Evolutionary conservation across 2,797 vertebrate genomes (phyloP).

Genomic region (Lagorchestes hirsutus): DNA sequence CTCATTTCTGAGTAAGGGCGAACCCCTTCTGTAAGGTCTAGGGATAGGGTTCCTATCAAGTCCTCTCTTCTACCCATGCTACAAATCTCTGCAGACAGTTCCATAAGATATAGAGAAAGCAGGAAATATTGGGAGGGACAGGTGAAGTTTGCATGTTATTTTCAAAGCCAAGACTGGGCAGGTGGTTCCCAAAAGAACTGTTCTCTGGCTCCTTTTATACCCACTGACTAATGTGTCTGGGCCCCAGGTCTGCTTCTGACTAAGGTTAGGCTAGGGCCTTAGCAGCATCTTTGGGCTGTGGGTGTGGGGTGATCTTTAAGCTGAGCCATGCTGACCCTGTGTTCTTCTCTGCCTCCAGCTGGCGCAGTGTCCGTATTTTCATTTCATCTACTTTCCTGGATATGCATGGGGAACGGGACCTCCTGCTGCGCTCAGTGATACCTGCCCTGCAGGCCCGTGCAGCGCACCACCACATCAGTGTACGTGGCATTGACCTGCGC

Average conservation of each 20-base stretch:
- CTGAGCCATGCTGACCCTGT: neutral
- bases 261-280: neutral
- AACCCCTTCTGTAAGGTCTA: neutral
- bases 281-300: neutral
- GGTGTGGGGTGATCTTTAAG: neutral
- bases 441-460: slow-evolving; percentile 90
- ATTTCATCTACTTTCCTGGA: slow-evolving; percentile 96
- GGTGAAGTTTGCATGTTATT: slow-evolving; percentile 8
- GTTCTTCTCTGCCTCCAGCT: slow-evolving; percentile 83
- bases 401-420: slow-evolving; percentile 93
- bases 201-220: neutral
- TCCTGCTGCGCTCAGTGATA: slow-evolving; percentile 90
- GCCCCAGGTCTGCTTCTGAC: neutral
- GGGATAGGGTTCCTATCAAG: neutral
- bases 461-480: slow-evolving; percentile 84
- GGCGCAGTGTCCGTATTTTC: slow-evolving; percentile 90
- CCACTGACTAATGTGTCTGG: neutral
- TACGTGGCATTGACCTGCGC: slow-evolving; percentile 93
- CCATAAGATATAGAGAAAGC: neutral
- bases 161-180: neutral
- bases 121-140: neutral
- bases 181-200: neutral
- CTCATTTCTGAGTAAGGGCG: neutral
- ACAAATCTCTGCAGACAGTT: neutral
- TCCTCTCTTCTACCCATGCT: neutral